Conservation (phyloP, 2,797 vertebrate species). For the Falco rusticolus region DNA sequence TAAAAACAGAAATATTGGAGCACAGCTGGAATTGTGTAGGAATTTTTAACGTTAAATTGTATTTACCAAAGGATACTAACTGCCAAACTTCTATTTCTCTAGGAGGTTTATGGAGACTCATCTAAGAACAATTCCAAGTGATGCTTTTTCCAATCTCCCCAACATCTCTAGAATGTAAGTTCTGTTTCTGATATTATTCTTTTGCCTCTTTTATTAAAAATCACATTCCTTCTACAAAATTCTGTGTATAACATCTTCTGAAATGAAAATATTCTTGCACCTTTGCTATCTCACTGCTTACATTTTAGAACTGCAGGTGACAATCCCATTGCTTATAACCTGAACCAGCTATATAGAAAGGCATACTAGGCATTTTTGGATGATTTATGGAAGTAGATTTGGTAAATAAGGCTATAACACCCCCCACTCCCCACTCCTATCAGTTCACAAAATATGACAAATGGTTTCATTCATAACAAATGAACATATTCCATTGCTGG, state of each 20-base stretch:
- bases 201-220: neutral
- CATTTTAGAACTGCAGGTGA: neutral
- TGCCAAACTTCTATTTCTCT: constrained; percentile 48
- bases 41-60: neutral
- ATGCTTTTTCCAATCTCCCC: constrained; percentile 86
- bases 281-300: neutral
- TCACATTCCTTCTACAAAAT: neutral
- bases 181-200: neutral
- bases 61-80: constrained; percentile 30
- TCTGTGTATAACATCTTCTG: neutral
- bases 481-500: neutral
- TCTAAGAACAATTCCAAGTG: constrained; percentile 83
- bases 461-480: neutral
- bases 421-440: no score
- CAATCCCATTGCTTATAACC: neutral
- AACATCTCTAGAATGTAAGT: constrained; percentile 98
- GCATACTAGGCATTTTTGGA: neutral
- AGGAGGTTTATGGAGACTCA: constrained; percentile 92
- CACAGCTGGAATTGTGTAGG: neutral
- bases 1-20: neutral
- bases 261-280: neutral
- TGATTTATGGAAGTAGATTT: neutral
- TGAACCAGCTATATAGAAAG: neutral
- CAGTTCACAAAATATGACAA: neutral
- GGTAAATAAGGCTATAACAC: neutral